Conservation (phyloP, 2,888 invertebrate genomes). For the Heliconius cydno region DNA sequence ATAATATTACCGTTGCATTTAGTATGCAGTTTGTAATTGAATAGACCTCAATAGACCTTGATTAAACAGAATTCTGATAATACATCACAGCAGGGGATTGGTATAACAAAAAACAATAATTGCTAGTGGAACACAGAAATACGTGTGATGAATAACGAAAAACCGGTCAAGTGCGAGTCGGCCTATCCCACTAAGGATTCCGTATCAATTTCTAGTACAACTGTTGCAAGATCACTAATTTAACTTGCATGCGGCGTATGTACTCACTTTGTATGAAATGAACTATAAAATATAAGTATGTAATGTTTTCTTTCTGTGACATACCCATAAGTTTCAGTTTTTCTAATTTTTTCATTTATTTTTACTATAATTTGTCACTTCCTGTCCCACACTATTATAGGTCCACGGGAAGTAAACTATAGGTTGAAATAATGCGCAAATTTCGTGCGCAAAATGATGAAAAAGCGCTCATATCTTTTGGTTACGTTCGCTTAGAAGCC, state of each 20-base stretch:
- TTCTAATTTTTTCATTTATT: background rate
- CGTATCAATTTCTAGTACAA: background rate
- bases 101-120: conserved; percentile 13
- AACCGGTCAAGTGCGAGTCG: background rate
- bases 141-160: background rate
- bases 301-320: background rate
- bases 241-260: background rate
- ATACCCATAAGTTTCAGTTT: background rate
- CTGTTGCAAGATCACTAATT: background rate
- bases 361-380: background rate
- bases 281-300: background rate
- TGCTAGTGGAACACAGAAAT: background rate
- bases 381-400: background rate
- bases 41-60: conserved; percentile 8
- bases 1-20: background rate
- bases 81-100: background rate
- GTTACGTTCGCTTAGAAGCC: background rate
- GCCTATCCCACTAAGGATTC: background rate
- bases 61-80: conserved; percentile 2
- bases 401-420: background rate
- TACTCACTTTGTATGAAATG: background rate
- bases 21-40: background rate
- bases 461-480: background rate
- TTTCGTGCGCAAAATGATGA: background rate
- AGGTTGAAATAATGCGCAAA: background rate